Evolutionary conservation across 2,888 invertebrate species (phyloP).

Genomic region (Leptura quadrifasciata): DNA sequence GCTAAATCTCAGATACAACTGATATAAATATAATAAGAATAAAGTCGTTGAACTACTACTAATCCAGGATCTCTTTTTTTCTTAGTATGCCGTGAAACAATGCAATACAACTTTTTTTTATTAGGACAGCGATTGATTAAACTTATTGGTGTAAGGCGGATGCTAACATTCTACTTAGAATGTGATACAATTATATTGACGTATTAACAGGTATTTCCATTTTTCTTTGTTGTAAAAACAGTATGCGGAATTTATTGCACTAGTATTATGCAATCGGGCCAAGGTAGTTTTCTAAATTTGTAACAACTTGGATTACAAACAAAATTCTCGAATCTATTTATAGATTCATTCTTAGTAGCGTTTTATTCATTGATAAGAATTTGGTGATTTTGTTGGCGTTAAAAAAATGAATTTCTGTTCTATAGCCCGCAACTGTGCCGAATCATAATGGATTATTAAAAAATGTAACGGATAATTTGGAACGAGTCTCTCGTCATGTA

Average conservation of each 20-base stretch:
- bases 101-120: constrained; percentile 26
- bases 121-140: constrained; percentile 10
- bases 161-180: constrained; percentile 27
- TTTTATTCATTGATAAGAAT: background rate
- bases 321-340: background rate
- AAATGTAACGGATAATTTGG: background rate
- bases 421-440: background rate
- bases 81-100: background rate
- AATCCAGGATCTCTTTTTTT: constrained; percentile 31
- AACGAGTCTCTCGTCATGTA: no score
- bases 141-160: constrained; percentile 25
- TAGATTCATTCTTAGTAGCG: background rate
- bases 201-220: constrained; percentile 31
- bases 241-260: constrained; percentile 32
- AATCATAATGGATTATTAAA: background rate
- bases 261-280: constrained; percentile 12
- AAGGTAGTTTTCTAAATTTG: background rate
- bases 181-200: constrained; percentile 27
- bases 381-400: no score
- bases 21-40: background rate
- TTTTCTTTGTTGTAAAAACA: constrained; percentile 9
- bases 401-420: background rate
- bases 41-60: constrained; percentile 34
- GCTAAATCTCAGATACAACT: background rate
- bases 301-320: background rate